A percentile compares a stretch with the other conserved stretches of the same genome.
Evolutionary conservation across 2,113 vertebrate species (phyloP).

Genomic region (Xenopus laevis): DNA sequence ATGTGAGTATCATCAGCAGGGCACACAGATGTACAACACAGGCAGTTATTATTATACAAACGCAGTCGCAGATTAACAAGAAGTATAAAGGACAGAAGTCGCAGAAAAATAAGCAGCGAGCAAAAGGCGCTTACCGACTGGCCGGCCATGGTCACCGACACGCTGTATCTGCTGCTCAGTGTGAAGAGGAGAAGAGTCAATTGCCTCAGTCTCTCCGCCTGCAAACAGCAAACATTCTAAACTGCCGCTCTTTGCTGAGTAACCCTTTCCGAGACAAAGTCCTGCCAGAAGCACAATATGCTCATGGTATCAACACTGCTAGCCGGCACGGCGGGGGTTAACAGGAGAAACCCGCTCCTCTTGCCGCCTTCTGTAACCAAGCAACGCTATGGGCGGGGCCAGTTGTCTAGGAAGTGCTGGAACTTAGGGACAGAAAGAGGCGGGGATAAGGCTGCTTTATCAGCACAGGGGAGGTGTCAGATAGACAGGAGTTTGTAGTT

Average conservation of each 20-base stretch:
- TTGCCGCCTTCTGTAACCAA: constrained; percentile 2
- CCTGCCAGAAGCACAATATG: neutral
- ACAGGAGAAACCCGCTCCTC: neutral
- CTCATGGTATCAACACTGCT: neutral
- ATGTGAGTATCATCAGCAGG: no score
- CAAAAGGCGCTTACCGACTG: no score
- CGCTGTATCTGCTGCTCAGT: no score
- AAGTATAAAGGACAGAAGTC: no score
- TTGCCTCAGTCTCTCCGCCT: neutral
- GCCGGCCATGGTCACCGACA: no score
- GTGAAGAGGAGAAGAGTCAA: no score
- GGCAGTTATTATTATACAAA: no score
- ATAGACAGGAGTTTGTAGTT: no score
- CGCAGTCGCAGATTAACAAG: no score
- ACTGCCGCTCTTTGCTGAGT: constrained; percentile 11
- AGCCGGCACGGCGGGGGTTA: neutral
- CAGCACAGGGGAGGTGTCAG: no score
- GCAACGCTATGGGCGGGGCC: neutral
- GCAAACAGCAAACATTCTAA: neutral
- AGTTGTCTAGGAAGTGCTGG: neutral
- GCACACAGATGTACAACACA: no score
- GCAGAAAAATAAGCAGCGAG: no score
- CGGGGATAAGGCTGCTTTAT: neutral
- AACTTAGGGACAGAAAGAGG: neutral
- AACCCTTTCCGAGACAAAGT: neutral